These are phyloP conservation scores for Oreohelix idahoensis DNA, from an alignment of 1,140 invertebrate species.

Conservation along the genomic window DNA sequence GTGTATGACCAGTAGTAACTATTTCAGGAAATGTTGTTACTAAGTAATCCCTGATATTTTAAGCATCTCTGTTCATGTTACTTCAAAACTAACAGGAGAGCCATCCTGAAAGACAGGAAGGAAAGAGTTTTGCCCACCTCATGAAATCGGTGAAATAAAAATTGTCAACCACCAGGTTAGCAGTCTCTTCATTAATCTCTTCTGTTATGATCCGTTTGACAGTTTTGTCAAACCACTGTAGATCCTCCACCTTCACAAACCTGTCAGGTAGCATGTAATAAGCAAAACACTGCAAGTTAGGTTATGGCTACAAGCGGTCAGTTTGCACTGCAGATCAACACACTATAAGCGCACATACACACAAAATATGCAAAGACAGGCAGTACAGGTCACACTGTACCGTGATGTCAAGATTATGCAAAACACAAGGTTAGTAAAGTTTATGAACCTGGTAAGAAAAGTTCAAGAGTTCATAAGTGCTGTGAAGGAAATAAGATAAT, in stretches of 20 bases:
- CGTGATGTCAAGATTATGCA: background rate
- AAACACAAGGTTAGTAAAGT: background rate
- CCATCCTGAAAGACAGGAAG: no score
- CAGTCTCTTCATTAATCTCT: conserved; percentile 67
- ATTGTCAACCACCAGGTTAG: conserved; percentile 54
- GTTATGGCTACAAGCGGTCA: background rate
- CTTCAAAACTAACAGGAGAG: no score
- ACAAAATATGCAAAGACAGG: background rate
- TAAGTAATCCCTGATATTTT: no score
- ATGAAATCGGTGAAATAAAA: conserved; percentile 71
- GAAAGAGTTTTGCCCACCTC: conserved; percentile 64
- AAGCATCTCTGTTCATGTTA: no score
- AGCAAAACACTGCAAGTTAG: background rate
- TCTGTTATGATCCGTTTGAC: conserved; percentile 65
- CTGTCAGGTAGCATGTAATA: conserved; percentile 47
- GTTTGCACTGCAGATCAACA: background rate
- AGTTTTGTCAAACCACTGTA: conserved; percentile 72
- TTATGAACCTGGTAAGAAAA: background rate
- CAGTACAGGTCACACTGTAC: background rate
- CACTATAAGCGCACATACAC: background rate
- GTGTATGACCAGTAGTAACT: no score
- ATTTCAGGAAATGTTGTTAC: no score
- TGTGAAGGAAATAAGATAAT: background rate
- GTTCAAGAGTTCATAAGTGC: background rate
- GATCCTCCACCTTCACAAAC: conserved; percentile 70